These are phyloP conservation scores for Manacus vitellinus DNA, from an alignment of 2,113 vertebrate genomes.

Conservation along the genomic window DNA sequence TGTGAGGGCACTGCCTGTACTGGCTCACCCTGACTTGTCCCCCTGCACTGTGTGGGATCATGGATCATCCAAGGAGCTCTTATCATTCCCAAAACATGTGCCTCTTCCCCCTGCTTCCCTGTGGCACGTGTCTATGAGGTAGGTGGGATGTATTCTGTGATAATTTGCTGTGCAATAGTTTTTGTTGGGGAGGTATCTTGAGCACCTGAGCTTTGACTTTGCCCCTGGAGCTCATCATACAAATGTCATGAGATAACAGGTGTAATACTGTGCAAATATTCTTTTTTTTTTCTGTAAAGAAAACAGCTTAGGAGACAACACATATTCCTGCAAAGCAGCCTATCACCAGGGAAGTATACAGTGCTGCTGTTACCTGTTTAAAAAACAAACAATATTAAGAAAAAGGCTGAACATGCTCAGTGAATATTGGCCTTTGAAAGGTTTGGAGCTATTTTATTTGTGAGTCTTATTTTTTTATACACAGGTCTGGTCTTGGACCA, in stretches of 20 bases:
- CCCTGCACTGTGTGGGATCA: accelerated
- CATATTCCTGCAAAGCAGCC: background rate
- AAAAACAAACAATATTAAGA: background rate
- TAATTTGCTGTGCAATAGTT: background rate
- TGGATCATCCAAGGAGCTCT: background rate
- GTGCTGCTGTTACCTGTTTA: background rate
- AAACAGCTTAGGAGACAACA: background rate
- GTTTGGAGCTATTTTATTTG: background rate
- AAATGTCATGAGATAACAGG: too few relatives aligned
- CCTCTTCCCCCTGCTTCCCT: background rate
- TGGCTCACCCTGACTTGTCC: background rate
- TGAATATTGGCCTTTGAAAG: background rate
- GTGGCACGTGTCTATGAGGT: accelerated
- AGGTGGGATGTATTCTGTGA: background rate
- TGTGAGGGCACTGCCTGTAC: background rate
- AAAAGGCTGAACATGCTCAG: accelerated
- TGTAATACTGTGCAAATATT: background rate
- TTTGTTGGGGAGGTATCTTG: background rate
- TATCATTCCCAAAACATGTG: accelerated
- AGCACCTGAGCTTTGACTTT: background rate
- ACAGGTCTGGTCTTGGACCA: background rate
- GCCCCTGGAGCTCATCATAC: background rate
- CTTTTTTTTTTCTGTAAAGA: background rate
- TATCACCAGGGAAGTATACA: accelerated
- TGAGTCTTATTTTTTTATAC: background rate